These are phyloP conservation scores for Fopius arisanus DNA, from an alignment of 1,140 invertebrate species.

Conservation along the genomic window DNA sequence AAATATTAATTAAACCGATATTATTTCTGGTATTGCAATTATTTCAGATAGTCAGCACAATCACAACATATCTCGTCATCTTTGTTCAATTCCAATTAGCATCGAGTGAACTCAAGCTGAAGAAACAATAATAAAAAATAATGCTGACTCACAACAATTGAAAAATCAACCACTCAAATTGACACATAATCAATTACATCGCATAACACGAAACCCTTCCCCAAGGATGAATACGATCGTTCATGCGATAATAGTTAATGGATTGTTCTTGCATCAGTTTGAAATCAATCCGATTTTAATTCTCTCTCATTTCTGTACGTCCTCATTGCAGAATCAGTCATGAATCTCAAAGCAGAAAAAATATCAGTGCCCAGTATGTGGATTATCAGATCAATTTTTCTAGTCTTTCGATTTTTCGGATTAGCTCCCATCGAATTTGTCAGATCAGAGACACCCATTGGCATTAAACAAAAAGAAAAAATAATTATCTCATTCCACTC, in stretches of 20 bases:
- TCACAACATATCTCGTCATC: background rate
- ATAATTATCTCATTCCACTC: background rate
- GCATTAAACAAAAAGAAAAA: background rate
- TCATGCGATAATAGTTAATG: background rate
- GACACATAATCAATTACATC: background rate
- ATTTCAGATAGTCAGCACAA: background rate
- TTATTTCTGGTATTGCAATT: background rate
- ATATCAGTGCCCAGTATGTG: background rate
- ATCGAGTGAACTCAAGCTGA: background rate
- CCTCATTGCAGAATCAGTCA: background rate
- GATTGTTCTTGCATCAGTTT: background rate
- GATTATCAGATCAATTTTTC: background rate
- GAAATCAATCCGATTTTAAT: background rate
- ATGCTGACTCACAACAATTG: background rate
- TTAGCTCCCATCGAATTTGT: background rate
- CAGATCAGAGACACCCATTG: background rate
- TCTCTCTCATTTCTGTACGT: background rate
- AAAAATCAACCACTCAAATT: background rate
- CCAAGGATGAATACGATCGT: background rate
- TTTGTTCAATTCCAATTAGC: background rate
- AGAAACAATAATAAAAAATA: background rate
- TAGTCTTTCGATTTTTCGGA: background rate
- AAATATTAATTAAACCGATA: background rate
- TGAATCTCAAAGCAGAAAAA: background rate
- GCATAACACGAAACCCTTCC: background rate